These are phyloP conservation scores for Sipha maydis DNA, from an alignment of 2,888 invertebrate genomes.

Conservation along the genomic window DNA sequence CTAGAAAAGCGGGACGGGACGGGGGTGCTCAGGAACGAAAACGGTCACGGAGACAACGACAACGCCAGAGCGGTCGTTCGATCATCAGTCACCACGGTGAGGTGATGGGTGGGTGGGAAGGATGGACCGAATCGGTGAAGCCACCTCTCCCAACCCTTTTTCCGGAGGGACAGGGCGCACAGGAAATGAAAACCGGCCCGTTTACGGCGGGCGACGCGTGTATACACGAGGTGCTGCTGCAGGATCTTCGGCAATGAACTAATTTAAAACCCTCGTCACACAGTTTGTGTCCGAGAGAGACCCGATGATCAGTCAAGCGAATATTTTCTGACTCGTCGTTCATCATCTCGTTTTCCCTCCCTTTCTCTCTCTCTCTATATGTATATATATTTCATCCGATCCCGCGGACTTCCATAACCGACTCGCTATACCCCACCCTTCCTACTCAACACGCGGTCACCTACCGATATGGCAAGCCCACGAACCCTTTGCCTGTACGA, in stretches of 20 bases:
- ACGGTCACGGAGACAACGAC: not conserved
- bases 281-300: slow-evolving; percentile 40
- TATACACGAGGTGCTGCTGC: not conserved
- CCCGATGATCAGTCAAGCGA: slow-evolving; percentile 61
- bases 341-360: slow-evolving; percentile 24
- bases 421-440: not conserved
- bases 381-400: not conserved
- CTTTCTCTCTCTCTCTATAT: too few relatives aligned
- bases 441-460: not conserved
- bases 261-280: slow-evolving; percentile 62
- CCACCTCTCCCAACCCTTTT: slow-evolving; percentile 55
- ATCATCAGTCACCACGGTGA: slow-evolving; percentile 45
- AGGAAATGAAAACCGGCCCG: slow-evolving; percentile 60
- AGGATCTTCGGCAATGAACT: slow-evolving; percentile 55
- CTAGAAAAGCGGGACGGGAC: too few relatives aligned
- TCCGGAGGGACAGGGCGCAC: slow-evolving; percentile 30
- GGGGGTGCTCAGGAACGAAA: not conserved
- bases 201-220: not conserved
- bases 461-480: not conserved
- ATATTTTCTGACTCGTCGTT: slow-evolving; percentile 61
- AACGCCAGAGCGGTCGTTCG: slow-evolving; percentile 2
- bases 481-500: not conserved
- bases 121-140: not conserved
- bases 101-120: not conserved
- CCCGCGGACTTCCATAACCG: slow-evolving; percentile 32